These are phyloP conservation scores for Indicator maculatus DNA, from an alignment of 2,113 vertebrate genomes.

Conservation along the genomic window DNA sequence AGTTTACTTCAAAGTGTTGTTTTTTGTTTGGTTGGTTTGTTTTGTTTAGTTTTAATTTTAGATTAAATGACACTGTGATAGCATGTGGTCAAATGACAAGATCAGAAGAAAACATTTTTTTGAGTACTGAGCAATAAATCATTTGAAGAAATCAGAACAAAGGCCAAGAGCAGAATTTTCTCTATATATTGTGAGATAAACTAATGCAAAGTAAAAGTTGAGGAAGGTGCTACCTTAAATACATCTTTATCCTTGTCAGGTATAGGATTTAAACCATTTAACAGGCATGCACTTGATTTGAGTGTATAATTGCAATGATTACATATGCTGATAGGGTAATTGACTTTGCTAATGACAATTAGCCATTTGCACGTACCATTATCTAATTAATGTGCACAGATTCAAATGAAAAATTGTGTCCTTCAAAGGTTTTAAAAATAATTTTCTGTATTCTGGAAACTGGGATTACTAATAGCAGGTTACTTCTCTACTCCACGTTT, in stretches of 20 bases:
- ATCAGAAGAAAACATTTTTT: background rate
- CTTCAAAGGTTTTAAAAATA: background rate
- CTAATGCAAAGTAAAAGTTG: background rate
- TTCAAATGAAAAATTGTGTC: background rate
- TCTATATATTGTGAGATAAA: background rate
- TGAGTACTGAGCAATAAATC: conserved; percentile 8
- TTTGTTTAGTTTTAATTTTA: background rate
- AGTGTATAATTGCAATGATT: background rate
- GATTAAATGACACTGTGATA: background rate
- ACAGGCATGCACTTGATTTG: background rate
- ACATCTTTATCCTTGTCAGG: background rate
- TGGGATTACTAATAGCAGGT: background rate
- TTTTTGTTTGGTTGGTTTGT: background rate
- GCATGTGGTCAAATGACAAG: background rate
- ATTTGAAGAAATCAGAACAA: background rate
- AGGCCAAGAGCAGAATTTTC: background rate
- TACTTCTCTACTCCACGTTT: background rate
- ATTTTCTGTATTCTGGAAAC: background rate
- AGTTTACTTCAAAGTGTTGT: background rate
- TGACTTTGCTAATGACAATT: conserved; percentile 10
- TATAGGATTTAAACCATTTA: background rate
- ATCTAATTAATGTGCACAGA: background rate
- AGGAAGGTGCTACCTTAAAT: background rate
- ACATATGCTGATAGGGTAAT: background rate
- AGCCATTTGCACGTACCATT: conserved; percentile 1